Base-by-base conservation (phyloP, 2,797 vertebrate species). In the Lacerta bilineata region DNA sequence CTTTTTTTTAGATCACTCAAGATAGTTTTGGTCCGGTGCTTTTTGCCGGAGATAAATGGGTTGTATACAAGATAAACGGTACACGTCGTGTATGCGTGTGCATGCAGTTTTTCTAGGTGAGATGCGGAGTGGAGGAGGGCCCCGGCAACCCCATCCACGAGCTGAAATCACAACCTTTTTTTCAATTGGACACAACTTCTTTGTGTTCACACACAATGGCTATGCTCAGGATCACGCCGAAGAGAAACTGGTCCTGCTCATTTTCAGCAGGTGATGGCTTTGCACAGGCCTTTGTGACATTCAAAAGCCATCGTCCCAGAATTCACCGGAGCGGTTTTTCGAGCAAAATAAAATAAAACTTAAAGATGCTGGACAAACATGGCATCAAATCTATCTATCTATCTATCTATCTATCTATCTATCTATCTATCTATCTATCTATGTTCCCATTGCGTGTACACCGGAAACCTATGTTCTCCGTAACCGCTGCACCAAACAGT, bases 41-140 rank as follows among this genome's bases (percentile, higher is more conserved):
- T 94, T 96, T 94, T 82, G 25, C 88, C 18, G 15, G 91, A 95
- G 95, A 96, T 92, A 95, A 96, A 96, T 96, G 95, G 94, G 90
- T 95, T 5, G 1, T 36, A 84, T 59, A 0, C 84, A 91, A 94
- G 95, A 96, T 91, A 94, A 96, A 95, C 83, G 90, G 91, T 89
- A 91, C 85, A 71, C 90, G 89, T 79, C 86, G 90, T 92, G 87
- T 79, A 83, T 6, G 89, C 36, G 64, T 84, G 55, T 23, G 64
- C 80, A 68, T 27, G 64, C 61, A 83, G 83, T 91, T 88, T 88
- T 88, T 81, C 90, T 61, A 76, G 50, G 33, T 29, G 1, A 46
- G 0, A 10, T 23, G 72, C 1, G 0, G 1, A 61, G 85, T 84
- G 39, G 0, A 0, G 41, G 77, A 39, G 7, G 5, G 61, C 41